These are phyloP conservation scores for Daphoenositta chrysoptera DNA, from an alignment of 2,113 vertebrate genomes.

Conservation along the genomic window DNA sequence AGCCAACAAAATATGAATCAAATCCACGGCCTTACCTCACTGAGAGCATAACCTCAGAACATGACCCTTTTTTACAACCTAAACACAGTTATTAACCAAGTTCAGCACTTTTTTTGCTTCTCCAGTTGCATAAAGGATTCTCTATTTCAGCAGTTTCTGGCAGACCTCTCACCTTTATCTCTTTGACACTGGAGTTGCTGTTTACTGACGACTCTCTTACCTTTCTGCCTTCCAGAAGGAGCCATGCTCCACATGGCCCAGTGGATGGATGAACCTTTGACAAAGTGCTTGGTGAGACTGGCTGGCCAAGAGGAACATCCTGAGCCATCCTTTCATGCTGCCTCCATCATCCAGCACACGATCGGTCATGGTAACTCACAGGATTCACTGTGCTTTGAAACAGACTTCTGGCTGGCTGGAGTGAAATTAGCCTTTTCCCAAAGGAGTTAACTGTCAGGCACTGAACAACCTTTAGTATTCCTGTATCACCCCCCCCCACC, in stretches of 20 bases:
- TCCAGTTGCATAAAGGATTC: background rate
- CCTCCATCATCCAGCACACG: constrained; percentile 51
- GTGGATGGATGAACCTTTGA: constrained; percentile 42
- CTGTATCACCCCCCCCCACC: background rate
- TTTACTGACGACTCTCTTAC: background rate
- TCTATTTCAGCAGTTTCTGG: background rate
- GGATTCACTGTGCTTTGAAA: background rate
- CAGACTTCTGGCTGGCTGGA: background rate
- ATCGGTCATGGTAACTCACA: constrained; percentile 35
- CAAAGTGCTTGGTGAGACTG: constrained; percentile 51
- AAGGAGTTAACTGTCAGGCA: background rate
- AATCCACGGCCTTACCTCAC: background rate
- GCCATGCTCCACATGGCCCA: background rate
- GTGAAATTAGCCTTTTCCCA: background rate
- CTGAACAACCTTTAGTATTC: background rate
- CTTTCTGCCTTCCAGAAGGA: constrained; percentile 18
- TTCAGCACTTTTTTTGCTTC: background rate
- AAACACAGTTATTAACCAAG: background rate
- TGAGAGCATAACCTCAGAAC: background rate
- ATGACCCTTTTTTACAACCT: background rate
- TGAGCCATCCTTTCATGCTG: constrained; percentile 63
- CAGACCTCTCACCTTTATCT: background rate
- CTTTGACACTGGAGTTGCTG: background rate
- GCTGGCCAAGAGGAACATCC: constrained; percentile 40
- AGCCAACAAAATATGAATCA: background rate